phyloP scores from a whole-genome alignment of 1,140 invertebrate genomes.

The Platyscapa corneri region DNA sequence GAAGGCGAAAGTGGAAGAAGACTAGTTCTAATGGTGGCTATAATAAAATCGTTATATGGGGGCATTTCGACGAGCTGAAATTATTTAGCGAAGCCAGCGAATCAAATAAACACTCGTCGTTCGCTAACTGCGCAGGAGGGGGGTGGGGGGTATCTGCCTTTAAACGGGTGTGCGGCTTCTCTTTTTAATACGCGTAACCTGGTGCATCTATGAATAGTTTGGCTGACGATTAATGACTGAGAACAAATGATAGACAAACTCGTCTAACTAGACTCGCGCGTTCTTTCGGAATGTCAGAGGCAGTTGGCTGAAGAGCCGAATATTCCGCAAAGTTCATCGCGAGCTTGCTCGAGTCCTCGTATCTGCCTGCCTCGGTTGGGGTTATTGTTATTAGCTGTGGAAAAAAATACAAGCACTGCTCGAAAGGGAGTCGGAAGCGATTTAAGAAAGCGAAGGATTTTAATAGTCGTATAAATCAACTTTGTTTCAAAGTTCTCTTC shows the following conservation, averaged over 20 bases:
- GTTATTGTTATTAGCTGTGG: neutral
- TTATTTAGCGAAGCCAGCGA: neutral
- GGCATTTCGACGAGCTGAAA: conserved; percentile 7
- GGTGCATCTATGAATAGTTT: neutral
- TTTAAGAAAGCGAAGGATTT: neutral
- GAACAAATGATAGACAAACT: too few species aligned
- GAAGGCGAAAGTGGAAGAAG: conserved; percentile 46
- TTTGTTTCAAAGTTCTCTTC: neutral
- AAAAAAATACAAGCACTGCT: neutral
- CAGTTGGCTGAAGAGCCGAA: too few species aligned
- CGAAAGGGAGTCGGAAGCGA: neutral
- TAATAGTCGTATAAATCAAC: neutral
- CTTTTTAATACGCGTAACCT: neutral
- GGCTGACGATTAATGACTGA: too few species aligned
- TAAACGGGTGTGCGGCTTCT: neutral
- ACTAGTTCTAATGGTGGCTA: conserved; percentile 36
- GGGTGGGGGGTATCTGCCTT: neutral
- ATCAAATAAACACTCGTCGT: neutral
- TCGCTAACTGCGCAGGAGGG: neutral
- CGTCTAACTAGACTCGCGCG: too few species aligned
- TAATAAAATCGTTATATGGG: conserved; percentile 37
- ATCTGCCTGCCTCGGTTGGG: too few species aligned
- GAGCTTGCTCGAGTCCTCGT: too few species aligned
- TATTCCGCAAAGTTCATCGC: too few species aligned
- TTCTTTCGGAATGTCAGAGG: too few species aligned